Percentiles rank a stretch among this genome's conserved stretches.
phyloP scores from a whole-genome alignment of 2,113 vertebrate species.

The Galbula dea region DNA sequence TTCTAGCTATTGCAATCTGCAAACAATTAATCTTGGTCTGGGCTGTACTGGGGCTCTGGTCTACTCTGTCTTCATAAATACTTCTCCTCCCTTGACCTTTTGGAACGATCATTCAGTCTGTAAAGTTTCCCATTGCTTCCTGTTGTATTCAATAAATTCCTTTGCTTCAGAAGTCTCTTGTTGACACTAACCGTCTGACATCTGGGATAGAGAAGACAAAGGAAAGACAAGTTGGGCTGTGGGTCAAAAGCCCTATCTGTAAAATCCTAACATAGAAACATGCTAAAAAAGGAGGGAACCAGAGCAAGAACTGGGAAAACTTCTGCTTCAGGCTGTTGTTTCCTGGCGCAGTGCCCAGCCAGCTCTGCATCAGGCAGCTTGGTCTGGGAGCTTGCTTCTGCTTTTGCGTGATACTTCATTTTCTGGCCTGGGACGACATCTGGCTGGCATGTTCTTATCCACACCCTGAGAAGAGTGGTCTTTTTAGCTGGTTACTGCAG shows the following conservation, averaged over 20 bases:
- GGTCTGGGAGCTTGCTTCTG: neutral
- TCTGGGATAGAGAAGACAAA: neutral
- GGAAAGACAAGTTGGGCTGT: neutral
- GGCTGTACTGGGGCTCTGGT: neutral
- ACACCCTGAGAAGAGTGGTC: neutral
- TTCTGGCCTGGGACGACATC: constrained; percentile 48
- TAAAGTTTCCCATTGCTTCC: neutral
- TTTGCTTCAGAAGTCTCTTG: neutral
- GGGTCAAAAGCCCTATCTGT: neutral
- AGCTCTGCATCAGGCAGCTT: neutral
- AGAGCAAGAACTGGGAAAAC: neutral
- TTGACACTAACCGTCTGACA: neutral
- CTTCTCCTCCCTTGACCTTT: neutral
- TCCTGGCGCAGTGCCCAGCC: neutral
- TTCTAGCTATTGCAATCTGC: neutral
- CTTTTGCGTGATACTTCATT: neutral
- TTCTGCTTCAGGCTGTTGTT: neutral
- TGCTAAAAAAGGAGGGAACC: neutral
- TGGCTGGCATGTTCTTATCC: constrained; percentile 23
- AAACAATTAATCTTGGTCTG: neutral
- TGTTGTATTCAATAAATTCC: constrained; percentile 4
- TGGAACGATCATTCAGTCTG: neutral
- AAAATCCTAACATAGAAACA: neutral
- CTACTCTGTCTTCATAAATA: neutral
- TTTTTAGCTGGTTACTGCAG: neutral